These are phyloP conservation scores for Drosophila subsilvestris DNA, from an alignment of 2,888 invertebrate species.

Conservation along the genomic window DNA sequence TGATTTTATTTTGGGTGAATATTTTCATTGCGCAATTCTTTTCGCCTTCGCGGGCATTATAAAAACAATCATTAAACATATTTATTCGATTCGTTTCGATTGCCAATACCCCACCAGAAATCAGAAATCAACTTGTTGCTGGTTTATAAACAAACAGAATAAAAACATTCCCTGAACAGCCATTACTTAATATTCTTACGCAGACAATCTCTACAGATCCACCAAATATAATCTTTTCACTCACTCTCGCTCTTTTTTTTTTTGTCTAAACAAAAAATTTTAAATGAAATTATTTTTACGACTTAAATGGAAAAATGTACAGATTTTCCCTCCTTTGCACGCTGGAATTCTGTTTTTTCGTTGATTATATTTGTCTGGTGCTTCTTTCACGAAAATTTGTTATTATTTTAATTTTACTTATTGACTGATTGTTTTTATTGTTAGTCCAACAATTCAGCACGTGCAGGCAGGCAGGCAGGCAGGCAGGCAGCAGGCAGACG, in stretches of 20 bases:
- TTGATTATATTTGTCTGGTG: conserved; percentile 43
- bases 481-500: not conserved
- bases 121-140: conserved; percentile 69
- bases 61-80: conserved; percentile 56
- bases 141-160: conserved; percentile 65
- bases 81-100: conserved; percentile 37
- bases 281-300: conserved; percentile 61
- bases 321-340: conserved; percentile 42
- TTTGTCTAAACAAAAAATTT: conserved; percentile 31
- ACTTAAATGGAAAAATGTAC: conserved; percentile 70
- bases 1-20: conserved; percentile 40
- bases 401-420: conserved; percentile 75
- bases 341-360: conserved; percentile 8
- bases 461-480: conserved; percentile 44
- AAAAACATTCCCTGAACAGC: conserved; percentile 39
- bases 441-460: conserved; percentile 52
- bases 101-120: conserved; percentile 10
- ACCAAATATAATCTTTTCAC: not conserved
- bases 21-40: conserved; percentile 62
- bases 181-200: conserved; percentile 65
- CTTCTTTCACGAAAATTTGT: conserved; percentile 57
- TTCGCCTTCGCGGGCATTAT: conserved; percentile 49
- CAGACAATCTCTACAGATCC: not conserved
- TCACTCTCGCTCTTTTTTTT: not conserved
- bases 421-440: conserved; percentile 58